Conservation (phyloP, 2,113 vertebrate species). For the Oncorhynchus kisutch region DNA sequence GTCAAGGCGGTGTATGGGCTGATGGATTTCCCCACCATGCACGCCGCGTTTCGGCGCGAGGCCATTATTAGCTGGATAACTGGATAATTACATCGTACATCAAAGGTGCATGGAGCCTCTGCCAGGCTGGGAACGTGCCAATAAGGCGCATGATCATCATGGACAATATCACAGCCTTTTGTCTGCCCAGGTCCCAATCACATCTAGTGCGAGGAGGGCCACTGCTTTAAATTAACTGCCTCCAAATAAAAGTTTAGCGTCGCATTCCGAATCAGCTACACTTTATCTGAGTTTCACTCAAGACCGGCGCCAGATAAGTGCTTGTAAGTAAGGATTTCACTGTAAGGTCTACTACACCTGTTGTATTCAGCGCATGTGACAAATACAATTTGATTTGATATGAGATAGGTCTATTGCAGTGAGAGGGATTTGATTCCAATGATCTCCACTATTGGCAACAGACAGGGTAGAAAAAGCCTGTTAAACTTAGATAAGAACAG, state of each 20-base stretch:
- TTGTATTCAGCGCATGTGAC: no score
- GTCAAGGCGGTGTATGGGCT: constrained; percentile 30
- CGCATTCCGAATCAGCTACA: neutral
- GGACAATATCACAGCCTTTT: constrained; percentile 46
- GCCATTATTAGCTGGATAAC: constrained; percentile 73
- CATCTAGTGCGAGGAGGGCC: constrained; percentile 14
- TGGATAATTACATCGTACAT: constrained; percentile 76
- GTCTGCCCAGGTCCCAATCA: constrained; percentile 26
- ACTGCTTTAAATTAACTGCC: constrained; percentile 61
- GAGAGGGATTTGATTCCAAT: neutral
- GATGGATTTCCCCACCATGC: constrained; percentile 45
- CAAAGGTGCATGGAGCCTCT: constrained; percentile 59
- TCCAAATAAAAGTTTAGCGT: constrained; percentile 31
- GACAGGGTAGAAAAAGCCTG: neutral
- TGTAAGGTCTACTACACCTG: no score
- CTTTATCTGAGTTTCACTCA: neutral
- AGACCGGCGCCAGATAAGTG: neutral
- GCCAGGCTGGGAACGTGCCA: constrained; percentile 58
- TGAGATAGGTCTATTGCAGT: neutral
- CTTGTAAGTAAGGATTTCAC: no score
- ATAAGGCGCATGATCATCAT: constrained; percentile 67
- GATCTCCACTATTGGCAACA: neutral
- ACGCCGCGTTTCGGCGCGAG: constrained; percentile 59
- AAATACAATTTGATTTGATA: no score
- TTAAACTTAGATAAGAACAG: neutral